Evolutionary conservation across 2,797 vertebrate species (phyloP), one percentile per base, ranked within the genome.

Genomic region (Leuciscus waleckii): DNA sequence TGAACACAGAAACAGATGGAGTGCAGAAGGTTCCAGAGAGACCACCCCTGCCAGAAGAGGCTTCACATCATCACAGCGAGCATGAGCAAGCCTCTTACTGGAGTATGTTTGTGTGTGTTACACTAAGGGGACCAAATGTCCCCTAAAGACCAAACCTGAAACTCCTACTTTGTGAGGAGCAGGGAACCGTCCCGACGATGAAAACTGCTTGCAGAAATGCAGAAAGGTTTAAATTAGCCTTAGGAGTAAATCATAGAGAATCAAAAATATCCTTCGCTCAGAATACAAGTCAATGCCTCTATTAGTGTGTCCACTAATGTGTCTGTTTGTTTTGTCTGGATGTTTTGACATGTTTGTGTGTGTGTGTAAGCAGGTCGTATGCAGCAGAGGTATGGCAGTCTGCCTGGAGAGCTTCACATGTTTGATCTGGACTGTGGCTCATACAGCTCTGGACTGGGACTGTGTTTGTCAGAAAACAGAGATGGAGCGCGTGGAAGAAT

Each of bases 391-490:
- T 99, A 98, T 85, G 96, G 97, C 92, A 95, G 93, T 91, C 94
- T 99, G 46, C 91, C 94, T 0, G 97, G 97, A 4, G 96, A 97
- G 83, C 95, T 98, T 16, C 96, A 96, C 56, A 92, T 98, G 96
- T 96, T 98, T 87, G 97, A 97, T 88, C 93, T 99, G 92, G 96
- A 98, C 92, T 98, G 98, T 94, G 95, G 96, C 89, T 95, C 92
- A 16, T 92, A 94, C 26, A 95, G 95, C 88, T 94, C 94, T 4
- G 97, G 97, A 87, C 94, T 99, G 91, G 98, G 98, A 85, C 94
- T 99, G 88, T 95, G 95, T 90, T 96, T 99, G 84, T 94, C 95
- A 71, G 97, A 96, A 82, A 97, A 96, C 93, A 96, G 95, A 92
- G 96, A 97, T 71, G 94, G 94, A 90, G 96, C 95, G 67, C 95